Conservation (phyloP, 1,140 invertebrate species). For the Nasonia vitripennis region DNA sequence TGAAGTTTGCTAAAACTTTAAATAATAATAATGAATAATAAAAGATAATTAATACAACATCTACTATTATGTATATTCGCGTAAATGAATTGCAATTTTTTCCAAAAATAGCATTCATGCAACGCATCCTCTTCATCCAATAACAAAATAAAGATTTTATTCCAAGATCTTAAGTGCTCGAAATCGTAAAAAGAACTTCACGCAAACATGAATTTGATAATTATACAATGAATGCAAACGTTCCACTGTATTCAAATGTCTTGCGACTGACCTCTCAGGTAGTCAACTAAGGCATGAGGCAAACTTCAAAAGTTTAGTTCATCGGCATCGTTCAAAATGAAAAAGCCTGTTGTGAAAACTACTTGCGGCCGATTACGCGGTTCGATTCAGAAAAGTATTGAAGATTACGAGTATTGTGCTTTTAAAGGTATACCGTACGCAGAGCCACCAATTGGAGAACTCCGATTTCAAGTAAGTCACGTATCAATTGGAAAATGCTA, state of each 20-base stretch:
- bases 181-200: too few relatives aligned
- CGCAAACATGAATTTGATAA: not conserved
- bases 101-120: too few relatives aligned
- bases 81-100: too few relatives aligned
- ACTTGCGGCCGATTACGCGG: conserved; percentile 15
- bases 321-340: conserved; percentile 11
- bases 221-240: conserved; percentile 22
- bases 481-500: not conserved
- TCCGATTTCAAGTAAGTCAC: conserved; percentile 44
- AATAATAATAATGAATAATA: too few relatives aligned
- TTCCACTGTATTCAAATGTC: conserved; percentile 35
- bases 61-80: too few relatives aligned
- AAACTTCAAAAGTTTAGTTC: conserved; percentile 15
- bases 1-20: too few relatives aligned
- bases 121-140: too few relatives aligned
- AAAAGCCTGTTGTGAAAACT: conserved; percentile 11
- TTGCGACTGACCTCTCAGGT: not conserved
- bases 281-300: not conserved
- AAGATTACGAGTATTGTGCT: conserved; percentile 37
- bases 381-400: conserved; percentile 26
- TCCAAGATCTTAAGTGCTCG: too few relatives aligned
- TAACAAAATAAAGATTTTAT: too few relatives aligned
- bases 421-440: conserved; percentile 50
- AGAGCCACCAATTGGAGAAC: conserved; percentile 42
- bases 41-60: too few relatives aligned